Evolutionary conservation across 2,797 vertebrate genomes (phyloP).

Genomic region (Rhincodon typus): DNA sequence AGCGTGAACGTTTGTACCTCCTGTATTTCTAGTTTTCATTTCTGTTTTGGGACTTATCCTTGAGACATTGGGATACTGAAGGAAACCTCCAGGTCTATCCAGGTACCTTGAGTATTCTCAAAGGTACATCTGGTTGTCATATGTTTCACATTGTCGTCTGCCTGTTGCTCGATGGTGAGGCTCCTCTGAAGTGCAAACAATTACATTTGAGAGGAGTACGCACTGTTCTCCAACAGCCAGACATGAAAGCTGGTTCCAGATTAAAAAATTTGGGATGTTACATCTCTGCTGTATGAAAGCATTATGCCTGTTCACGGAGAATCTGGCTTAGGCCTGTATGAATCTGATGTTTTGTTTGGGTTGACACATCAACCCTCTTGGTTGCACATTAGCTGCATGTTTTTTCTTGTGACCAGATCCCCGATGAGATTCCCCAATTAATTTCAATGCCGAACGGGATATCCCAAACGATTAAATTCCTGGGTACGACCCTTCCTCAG

Average conservation of each 20-base stretch:
- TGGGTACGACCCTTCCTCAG: too few species aligned
- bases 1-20: not conserved
- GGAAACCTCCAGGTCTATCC: not conserved
- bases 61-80: not conserved
- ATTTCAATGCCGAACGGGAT: too few species aligned
- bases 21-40: not conserved
- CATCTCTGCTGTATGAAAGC: not conserved
- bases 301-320: not conserved
- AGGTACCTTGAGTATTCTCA: not conserved
- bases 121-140: not conserved
- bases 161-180: not conserved
- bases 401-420: not conserved
- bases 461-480: too few species aligned
- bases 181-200: not conserved
- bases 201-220: not conserved
- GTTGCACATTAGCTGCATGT: not conserved
- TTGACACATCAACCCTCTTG: not conserved
- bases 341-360: not conserved
- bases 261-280: not conserved
- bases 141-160: not conserved
- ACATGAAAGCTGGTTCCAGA: not conserved
- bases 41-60: not conserved
- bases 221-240: not conserved
- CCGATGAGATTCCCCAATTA: too few species aligned
- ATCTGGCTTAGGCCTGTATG: not conserved